These are phyloP conservation scores for Buathra laborator DNA, from an alignment of 2,888 invertebrate species.

Conservation along the genomic window DNA sequence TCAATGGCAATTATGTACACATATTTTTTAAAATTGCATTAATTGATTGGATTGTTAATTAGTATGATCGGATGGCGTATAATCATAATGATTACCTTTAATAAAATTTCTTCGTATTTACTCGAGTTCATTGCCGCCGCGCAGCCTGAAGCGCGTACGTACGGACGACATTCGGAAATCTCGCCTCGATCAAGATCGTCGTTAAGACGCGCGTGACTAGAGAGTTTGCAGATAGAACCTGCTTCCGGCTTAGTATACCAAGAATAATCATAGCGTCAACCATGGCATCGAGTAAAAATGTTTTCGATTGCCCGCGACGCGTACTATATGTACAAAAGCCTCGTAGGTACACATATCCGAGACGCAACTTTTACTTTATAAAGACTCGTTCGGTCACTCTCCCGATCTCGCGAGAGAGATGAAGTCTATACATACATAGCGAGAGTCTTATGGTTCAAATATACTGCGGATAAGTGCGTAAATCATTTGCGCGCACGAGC, in stretches of 20 bases:
- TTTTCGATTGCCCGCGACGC: slow-evolving; percentile 1
- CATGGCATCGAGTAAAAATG: slow-evolving; percentile 13
- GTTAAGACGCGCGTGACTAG: background rate
- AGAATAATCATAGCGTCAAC: background rate
- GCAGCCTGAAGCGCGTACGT: background rate
- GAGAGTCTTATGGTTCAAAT: background rate
- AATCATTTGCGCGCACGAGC: slow-evolving; percentile 15
- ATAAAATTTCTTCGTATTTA: background rate
- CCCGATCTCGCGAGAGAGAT: slow-evolving; percentile 32
- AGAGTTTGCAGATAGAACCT: slow-evolving; percentile 23
- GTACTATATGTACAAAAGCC: background rate
- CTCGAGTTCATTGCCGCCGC: slow-evolving; percentile 5
- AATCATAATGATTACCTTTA: background rate
- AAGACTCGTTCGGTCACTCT: slow-evolving; percentile 53
- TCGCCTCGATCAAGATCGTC: background rate
- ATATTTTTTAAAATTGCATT: no score
- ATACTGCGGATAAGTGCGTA: slow-evolving; percentile 1
- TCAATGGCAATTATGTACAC: no score
- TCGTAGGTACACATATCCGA: slow-evolving; percentile 12
- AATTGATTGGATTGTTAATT: background rate
- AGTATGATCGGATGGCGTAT: background rate
- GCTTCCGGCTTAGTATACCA: slow-evolving; percentile 19
- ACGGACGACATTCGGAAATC: background rate
- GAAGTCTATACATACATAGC: background rate
- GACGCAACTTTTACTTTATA: slow-evolving; percentile 60